These are phyloP conservation scores for Drosophila nr. perissopoda DNA, from an alignment of 2,888 invertebrate species.

Conservation along the genomic window DNA sequence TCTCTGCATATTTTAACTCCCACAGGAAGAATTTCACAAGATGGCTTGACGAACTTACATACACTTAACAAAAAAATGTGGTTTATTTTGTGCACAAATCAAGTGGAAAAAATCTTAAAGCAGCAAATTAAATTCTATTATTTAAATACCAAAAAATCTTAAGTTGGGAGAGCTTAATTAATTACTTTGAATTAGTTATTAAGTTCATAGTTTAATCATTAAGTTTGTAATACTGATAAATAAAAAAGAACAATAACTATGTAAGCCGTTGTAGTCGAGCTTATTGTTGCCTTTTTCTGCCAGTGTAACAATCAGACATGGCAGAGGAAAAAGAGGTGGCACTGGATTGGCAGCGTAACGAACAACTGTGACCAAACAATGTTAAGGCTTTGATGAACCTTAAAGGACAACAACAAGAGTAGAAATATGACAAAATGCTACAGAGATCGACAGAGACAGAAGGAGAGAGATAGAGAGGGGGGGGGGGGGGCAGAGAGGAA, in stretches of 20 bases:
- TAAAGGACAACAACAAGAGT: conserved; percentile 64
- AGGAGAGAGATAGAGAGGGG: conserved; percentile 13
- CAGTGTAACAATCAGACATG: background rate
- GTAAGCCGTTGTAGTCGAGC: background rate
- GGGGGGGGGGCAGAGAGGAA: conserved; percentile 2
- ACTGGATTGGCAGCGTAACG: conserved; percentile 53
- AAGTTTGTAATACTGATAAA: no score
- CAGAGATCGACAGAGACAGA: conserved; percentile 2
- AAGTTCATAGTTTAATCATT: background rate
- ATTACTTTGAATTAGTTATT: background rate
- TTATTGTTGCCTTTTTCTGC: background rate
- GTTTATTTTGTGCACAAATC: background rate
- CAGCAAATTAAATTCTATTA: background rate
- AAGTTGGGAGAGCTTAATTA: background rate
- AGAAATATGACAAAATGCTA: conserved; percentile 71
- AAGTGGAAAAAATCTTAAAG: background rate
- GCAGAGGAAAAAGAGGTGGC: background rate
- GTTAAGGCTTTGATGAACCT: conserved; percentile 79
- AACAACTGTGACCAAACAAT: conserved; percentile 78
- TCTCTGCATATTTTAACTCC: conserved; percentile 76
- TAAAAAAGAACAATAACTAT: background rate
- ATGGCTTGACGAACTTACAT: conserved; percentile 63
- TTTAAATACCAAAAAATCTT: background rate
- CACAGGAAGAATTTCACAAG: conserved; percentile 78
- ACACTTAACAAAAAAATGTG: background rate